These are phyloP conservation scores for Erpobdella octoculata DNA, from an alignment of 2,888 invertebrate genomes.

Conservation along the genomic window DNA sequence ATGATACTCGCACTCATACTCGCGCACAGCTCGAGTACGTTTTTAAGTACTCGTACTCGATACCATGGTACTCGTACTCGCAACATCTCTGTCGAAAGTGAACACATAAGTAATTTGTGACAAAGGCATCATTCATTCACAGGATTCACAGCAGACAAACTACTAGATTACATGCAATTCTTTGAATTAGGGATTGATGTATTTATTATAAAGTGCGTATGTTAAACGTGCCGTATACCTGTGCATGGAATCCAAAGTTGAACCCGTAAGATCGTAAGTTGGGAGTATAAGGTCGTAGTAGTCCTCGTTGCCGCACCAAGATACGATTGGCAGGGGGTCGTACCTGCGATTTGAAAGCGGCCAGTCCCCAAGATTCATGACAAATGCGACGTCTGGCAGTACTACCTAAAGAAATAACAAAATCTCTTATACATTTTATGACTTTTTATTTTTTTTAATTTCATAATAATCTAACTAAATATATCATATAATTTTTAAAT, in stretches of 20 bases:
- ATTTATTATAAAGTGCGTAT: no score
- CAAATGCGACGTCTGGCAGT: conserved; percentile 79
- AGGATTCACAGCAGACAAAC: neutral
- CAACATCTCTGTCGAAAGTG: no score
- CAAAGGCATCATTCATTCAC: neutral
- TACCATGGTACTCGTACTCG: no score
- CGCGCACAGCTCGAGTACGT: no score
- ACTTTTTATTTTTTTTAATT: neutral
- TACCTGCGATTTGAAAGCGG: conserved; percentile 56
- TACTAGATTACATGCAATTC: neutral
- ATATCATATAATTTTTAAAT: neutral
- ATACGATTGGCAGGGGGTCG: conserved; percentile 68
- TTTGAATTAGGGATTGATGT: neutral
- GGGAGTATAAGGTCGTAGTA: conserved; percentile 83
- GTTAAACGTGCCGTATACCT: no score
- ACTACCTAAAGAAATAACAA: conserved; percentile 43
- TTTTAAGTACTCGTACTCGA: no score
- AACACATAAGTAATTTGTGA: neutral
- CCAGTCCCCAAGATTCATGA: conserved; percentile 91
- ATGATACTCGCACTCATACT: no score
- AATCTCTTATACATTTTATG: neutral
- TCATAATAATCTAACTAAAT: neutral
- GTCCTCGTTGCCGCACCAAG: conserved; percentile 87
- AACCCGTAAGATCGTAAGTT: conserved; percentile 87
- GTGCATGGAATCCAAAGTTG: conserved; percentile 84